Base-by-base conservation (phyloP, 2,797 vertebrate species). In the Gymnopithys bicolor region DNA sequence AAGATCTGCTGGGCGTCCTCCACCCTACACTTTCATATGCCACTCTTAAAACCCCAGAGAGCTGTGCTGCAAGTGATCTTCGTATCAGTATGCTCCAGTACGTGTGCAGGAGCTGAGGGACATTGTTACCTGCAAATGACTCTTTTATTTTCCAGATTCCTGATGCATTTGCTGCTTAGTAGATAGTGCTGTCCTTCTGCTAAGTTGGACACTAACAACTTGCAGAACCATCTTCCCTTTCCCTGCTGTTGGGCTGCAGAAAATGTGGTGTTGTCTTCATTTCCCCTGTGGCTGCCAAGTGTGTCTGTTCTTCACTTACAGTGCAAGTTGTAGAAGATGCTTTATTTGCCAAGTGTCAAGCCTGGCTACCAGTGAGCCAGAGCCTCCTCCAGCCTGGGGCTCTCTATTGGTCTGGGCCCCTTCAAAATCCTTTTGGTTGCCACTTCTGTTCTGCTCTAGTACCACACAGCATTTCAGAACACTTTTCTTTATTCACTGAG, bases 71-170 rank as follows among this genome's bases (percentile, higher is more conserved):
- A 74, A 69, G 23, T 37, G 52, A 30, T 70, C 30, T 41, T 27
- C 1, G 0, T 55, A n/a, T 63, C 49, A 53, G 13, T 14, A 19
- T 1, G 7, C 6, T 24, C 9, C 43, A 48, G 41, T 39, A 43
- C 0, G 0, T 7, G 7, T 45, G 25, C 3, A 5, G 53, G 32
- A 56, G 19, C 18, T 13, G 48, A 63, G 19, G 13, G 18, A 28
- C 3, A 30, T 27, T 1, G 0, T 67, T 66, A 30, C 30, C 13
- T 35, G 51, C 19, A 53, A 90, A 53, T 8, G 13, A 19, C 2
- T 10, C 27, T 22, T 75, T 76, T 67, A 13, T 90, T 84, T 53
- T 86, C 24, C 5, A 63, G 32, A 30, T 37, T 78, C 14, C 22
- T 43, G 18, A 45, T 74, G 28, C 27, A 32, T 43, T 76, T 68